Evolutionary conservation across 2,113 vertebrate species (phyloP).

Genomic region (Callionymus lyra): DNA sequence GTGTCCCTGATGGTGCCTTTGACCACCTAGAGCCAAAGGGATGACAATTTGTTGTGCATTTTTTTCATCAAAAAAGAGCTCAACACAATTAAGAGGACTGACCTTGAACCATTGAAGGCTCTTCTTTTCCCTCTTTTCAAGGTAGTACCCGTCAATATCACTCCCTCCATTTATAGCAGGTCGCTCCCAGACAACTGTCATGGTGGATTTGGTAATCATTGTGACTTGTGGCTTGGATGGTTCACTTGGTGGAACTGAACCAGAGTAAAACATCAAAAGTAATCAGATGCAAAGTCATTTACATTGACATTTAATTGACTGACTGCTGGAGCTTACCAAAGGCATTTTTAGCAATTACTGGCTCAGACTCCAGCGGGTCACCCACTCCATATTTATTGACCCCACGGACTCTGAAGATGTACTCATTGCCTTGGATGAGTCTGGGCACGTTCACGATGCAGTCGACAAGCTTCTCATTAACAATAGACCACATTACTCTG

Average conservation of each 20-base stretch:
- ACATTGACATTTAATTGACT: not conserved
- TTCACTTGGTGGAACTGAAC: constrained; percentile 84
- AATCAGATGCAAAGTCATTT: not conserved
- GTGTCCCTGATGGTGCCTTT: constrained; percentile 94
- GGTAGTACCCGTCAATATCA: constrained; percentile 89
- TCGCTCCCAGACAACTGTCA: constrained; percentile 92
- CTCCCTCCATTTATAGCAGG: constrained; percentile 85
- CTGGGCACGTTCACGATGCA: constrained; percentile 84
- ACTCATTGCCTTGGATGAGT: constrained; percentile 95
- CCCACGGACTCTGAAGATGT: constrained; percentile 88
- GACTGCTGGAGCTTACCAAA: constrained; percentile 74
- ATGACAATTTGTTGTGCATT: not conserved
- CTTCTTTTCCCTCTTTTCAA: constrained; percentile 94
- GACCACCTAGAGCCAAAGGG: constrained; percentile 59
- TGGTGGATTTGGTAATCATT: constrained; percentile 88
- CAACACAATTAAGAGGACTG: constrained; percentile 4
- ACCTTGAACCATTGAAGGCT: constrained; percentile 94
- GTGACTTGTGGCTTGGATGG: constrained; percentile 83
- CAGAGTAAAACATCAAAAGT: not conserved
- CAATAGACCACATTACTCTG: constrained; percentile 89
- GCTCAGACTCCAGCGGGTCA: constrained; percentile 86
- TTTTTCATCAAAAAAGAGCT: not conserved
- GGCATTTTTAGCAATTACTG: constrained; percentile 82
- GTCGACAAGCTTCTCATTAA: constrained; percentile 85
- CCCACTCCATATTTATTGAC: constrained; percentile 95